Base-by-base conservation (phyloP, 2,888 invertebrate genomes). In the Clepsis dumicolana region DNA sequence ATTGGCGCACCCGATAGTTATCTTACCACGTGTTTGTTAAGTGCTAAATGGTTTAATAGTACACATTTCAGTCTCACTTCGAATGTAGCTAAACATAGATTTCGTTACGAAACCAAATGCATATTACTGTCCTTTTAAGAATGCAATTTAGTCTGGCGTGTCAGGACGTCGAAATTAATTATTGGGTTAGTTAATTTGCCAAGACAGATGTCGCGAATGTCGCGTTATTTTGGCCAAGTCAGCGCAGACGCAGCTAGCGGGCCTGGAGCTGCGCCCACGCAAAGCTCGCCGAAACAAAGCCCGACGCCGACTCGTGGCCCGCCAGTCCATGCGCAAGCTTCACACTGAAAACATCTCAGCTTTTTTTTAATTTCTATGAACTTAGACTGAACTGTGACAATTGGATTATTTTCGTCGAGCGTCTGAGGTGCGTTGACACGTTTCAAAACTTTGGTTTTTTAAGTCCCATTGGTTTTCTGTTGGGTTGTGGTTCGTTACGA, bases 281-380 rank as follows among this genome's bases (percentile, higher is more conserved):
- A 80, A 85, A 86, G 85, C 84, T 86, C 79, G 65, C 73, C 76
- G 87, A 83, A 87, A 87, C 87, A 90, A 88, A 89, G 88, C 86
- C 78, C 80, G 79, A 75, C 80, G 84, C 83, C 79, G 75, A 71
- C 75, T 73, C 74, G 73, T 64, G 71, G 71, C 67, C 76, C 73
- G 75, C 88, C 92, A 93, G 93, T 93, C 77, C 82, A 84, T 81
- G 80, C 83, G 86, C 81, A 85, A 90, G 83, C 90, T 88, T 86
- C 80, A 79, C 71, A 77, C 79, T 77, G 83, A 79, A 83, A 86
- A 86, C 90, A 87, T 73, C 86, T 88, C 82, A 71, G 29, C 16
- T 64, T 59, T 32, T 44, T 53, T 53, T 32, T n/a, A 8, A 59
- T 57, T 52, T 57, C 16, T 0, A n/a, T n/a, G 48, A 64, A 68